These are phyloP conservation scores for Caenorhabditis remanei DNA, from an alignment of 1,140 invertebrate species.

Conservation along the genomic window DNA sequence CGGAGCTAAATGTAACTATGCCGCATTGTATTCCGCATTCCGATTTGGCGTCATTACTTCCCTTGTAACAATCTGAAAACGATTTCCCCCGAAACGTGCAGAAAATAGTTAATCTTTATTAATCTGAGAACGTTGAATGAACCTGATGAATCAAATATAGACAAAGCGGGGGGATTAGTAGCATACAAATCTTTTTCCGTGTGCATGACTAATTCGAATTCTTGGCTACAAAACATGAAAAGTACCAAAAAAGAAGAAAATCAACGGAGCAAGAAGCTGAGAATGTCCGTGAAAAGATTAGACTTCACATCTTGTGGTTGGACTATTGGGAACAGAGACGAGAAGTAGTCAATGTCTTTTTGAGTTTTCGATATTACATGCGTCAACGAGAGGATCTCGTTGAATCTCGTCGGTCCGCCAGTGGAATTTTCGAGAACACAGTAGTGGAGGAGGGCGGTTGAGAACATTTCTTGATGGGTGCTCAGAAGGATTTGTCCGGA, in stretches of 20 bases:
- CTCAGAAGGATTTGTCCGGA: neutral
- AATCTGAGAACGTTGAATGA: no score
- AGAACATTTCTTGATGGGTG: neutral
- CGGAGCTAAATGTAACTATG: no score
- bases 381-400: neutral
- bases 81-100: no score
- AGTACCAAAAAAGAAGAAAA: neutral
- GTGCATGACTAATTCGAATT: neutral
- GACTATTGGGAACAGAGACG: neutral
- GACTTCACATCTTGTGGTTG: neutral
- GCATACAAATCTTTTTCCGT: no score
- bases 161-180: no score
- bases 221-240: constrained; percentile 8
- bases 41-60: no score
- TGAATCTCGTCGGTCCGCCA: neutral
- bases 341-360: neutral
- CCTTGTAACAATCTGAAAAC: no score
- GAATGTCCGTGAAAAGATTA: constrained; percentile 9
- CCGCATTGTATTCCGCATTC: no score
- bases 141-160: no score
- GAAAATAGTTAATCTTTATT: no score
- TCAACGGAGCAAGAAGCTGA: neutral
- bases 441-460: neutral
- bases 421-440: neutral
- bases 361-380: neutral